Conservation (phyloP, 2,888 invertebrate genomes). For the Anaspis maculata region DNA sequence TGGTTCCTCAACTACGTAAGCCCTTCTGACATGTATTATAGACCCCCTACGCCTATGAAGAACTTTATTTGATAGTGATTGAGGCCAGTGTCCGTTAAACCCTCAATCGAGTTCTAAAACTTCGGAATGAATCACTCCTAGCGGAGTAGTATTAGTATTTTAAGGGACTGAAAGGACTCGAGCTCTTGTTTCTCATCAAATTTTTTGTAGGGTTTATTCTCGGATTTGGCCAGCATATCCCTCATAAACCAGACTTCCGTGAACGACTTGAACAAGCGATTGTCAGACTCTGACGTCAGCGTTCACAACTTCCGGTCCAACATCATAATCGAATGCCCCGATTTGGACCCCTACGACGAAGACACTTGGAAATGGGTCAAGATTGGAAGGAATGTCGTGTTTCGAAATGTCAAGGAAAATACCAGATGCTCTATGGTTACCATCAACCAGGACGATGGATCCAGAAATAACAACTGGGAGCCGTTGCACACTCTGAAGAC, state of each 20-base stretch:
- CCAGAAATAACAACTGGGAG: conserved; percentile 40
- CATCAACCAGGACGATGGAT: conserved; percentile 45
- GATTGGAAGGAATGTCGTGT: conserved; percentile 44
- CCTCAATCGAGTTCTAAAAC: too few relatives aligned
- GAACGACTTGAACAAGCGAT: conserved; percentile 43
- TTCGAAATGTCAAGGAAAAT: conserved; percentile 49
- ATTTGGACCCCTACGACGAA: conserved; percentile 42
- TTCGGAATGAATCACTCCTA: too few relatives aligned
- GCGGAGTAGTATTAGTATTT: too few relatives aligned
- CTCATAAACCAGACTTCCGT: conserved; percentile 47
- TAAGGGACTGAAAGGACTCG: too few relatives aligned
- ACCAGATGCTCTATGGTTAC: conserved; percentile 44
- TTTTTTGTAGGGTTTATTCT: conserved; percentile 41
- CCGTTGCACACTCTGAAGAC: conserved; percentile 47
- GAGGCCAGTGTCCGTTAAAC: too few relatives aligned
- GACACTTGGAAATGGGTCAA: conserved; percentile 51
- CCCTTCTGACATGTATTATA: too few relatives aligned
- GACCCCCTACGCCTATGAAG: too few relatives aligned
- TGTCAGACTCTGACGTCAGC: conserved; percentile 38
- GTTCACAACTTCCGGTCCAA: conserved; percentile 49
- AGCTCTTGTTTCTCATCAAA: too few relatives aligned
- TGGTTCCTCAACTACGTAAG: too few relatives aligned
- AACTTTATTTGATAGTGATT: too few relatives aligned
- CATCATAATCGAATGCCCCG: conserved; percentile 44
- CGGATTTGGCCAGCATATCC: conserved; percentile 48